phyloP scores from a whole-genome alignment of 2,888 invertebrate genomes.

The Sinohyriopsis cumingii region DNA sequence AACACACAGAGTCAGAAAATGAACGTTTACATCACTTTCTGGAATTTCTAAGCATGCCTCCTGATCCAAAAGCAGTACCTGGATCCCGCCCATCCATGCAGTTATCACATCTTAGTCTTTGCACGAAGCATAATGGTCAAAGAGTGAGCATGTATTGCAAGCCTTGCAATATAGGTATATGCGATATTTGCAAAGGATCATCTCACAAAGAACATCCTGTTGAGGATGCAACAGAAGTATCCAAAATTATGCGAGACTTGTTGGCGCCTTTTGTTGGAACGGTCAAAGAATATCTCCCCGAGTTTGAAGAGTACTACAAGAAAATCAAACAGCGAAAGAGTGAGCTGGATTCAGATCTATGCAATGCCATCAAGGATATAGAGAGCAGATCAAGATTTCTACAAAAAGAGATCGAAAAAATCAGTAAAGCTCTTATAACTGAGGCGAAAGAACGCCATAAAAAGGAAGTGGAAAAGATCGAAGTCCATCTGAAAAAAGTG shows the following conservation, averaged over 20 bases:
- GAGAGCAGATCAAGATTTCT: slow-evolving; percentile 35
- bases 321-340: slow-evolving; percentile 35
- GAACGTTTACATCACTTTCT: slow-evolving; percentile 42
- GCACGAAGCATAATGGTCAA: slow-evolving; percentile 20
- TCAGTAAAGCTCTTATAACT: slow-evolving; percentile 32
- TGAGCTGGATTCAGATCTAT: slow-evolving; percentile 37
- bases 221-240: slow-evolving; percentile 34
- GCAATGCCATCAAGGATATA: slow-evolving; percentile 40
- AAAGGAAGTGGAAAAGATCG: slow-evolving; percentile 32
- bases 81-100: slow-evolving; percentile 12
- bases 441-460: slow-evolving; percentile 43
- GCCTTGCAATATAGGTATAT: slow-evolving; percentile 29
- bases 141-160: slow-evolving; percentile 26
- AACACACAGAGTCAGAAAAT: slow-evolving; percentile 30
- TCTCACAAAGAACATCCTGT: slow-evolving; percentile 43
- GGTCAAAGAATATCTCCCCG: slow-evolving; percentile 47
- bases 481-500: slow-evolving; percentile 28
- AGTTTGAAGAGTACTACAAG: slow-evolving; percentile 37
- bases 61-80: slow-evolving; percentile 19
- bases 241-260: slow-evolving; percentile 34
- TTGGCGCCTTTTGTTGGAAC: slow-evolving; percentile 44
- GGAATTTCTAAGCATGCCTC: slow-evolving; percentile 29
- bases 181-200: slow-evolving; percentile 34
- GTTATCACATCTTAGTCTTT: slow-evolving; percentile 17
- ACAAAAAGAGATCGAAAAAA: slow-evolving; percentile 45